Evolutionary conservation across 2,797 vertebrate genomes (phyloP).

Genomic region (Typhlichthys subterraneus): DNA sequence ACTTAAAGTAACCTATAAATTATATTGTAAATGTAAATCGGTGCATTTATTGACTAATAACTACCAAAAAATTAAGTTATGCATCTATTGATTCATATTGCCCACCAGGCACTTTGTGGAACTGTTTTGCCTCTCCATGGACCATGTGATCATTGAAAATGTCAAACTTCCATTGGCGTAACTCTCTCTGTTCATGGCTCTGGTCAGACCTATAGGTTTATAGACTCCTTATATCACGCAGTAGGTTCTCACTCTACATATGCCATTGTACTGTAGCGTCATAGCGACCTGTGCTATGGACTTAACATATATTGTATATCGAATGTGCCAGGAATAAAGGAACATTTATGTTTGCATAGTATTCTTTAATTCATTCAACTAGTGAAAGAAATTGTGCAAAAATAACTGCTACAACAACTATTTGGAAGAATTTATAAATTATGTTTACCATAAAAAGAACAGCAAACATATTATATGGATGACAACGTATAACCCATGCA

Average conservation of each 20-base stretch:
- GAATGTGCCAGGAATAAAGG: slow-evolving; percentile 51
- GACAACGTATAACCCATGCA: not conserved
- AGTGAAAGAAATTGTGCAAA: too few species aligned
- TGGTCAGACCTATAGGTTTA: slow-evolving; percentile 12
- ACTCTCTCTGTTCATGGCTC: not conserved
- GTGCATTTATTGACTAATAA: too few species aligned
- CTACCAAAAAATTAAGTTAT: too few species aligned
- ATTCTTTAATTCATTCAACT: too few species aligned
- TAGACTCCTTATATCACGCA: slow-evolving; percentile 33
- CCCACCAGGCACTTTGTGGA: too few species aligned
- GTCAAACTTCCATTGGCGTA: too few species aligned
- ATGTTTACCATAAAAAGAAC: slow-evolving; percentile 58
- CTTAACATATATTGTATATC: slow-evolving; percentile 37
- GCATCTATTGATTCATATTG: too few species aligned
- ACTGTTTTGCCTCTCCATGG: too few species aligned
- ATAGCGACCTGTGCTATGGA: slow-evolving; percentile 44
- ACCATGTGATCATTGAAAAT: too few species aligned
- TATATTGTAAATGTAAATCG: too few species aligned
- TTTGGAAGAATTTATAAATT: slow-evolving; percentile 41
- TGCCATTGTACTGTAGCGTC: slow-evolving; percentile 15
- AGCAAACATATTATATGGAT: slow-evolving; percentile 1
- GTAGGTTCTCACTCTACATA: slow-evolving; percentile 19
- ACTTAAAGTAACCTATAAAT: too few species aligned
- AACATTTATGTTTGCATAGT: slow-evolving; percentile 57
- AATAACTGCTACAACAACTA: too few species aligned